Evolutionary conservation across 2,888 invertebrate genomes (phyloP), one percentile per base, ranked within the genome.

Genomic region (Andrena hattorfiana): DNA sequence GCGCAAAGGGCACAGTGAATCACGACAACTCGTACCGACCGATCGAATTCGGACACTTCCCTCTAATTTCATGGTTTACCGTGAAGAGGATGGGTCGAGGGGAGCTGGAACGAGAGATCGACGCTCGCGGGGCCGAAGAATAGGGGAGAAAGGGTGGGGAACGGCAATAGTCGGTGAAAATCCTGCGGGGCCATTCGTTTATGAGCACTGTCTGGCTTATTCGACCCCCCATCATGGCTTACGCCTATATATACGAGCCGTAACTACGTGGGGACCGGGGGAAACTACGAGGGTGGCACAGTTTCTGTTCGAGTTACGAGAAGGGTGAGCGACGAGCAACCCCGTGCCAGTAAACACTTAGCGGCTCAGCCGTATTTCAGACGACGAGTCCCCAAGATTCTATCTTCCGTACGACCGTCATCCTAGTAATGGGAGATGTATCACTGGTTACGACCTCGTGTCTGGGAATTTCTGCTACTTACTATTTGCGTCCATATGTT

Each of bases 341-440:
- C 84, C 85, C 77, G 66, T 73, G 76, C 87, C 87, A 85, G 86
- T 89, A 92, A 91, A 91, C 92, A 90, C 91, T 92, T 89, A 89
- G 82, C 74, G 75, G 64, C 81, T 62, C 75, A 79, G 76, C 77
- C 84, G 80, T 90, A 91, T 89, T 90, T 90, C 74, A 84, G 75
- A n/a, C 78, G 59, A 69, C 70, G 81, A 88, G 81, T 87, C 85
- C 42, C 67, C 54, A 69, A 87, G 79, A 81, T 89, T 89, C 81
- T 82, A 83, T 89, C 87, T 74, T 60, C 35, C 49, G 32, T 60
- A 66, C 69, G 54, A 72, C 69, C 62, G 60, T 71, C 79, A 60
- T 87, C 51, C 35, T 42, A 8, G 48, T 62, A 75, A 79, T 72
- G 67, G 69, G 80, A 64, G 69, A 82, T 64, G 54, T 67, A 71